Evolutionary conservation across 2,113 vertebrate genomes (phyloP).

Genomic region (Tricholaema leucomelas): DNA sequence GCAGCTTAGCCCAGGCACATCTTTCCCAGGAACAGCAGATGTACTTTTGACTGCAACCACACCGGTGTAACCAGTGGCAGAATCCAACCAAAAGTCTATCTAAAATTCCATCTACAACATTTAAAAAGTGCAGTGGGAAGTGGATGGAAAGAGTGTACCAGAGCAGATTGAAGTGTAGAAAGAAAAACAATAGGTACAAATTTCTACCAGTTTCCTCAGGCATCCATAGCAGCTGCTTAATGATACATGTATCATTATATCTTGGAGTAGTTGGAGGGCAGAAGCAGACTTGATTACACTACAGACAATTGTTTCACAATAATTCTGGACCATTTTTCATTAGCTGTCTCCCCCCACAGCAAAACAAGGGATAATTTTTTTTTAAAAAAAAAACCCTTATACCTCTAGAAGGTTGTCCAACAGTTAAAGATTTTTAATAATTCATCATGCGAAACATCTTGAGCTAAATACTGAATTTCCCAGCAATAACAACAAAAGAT

Average conservation of each 20-base stretch:
- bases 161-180: constrained; percentile 64
- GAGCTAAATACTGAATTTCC: constrained; percentile 76
- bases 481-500: constrained; percentile 75
- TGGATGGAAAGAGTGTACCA: constrained; percentile 59
- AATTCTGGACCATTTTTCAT: constrained; percentile 87
- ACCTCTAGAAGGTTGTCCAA: constrained; percentile 77
- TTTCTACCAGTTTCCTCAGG: constrained; percentile 82
- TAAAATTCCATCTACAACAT: neutral
- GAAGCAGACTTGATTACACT: constrained; percentile 90
- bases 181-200: constrained; percentile 85
- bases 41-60: neutral
- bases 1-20: neutral
- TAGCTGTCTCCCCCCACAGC: constrained; percentile 84
- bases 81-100: neutral
- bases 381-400: constrained; percentile 47
- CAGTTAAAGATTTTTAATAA: constrained; percentile 86
- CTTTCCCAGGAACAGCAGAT: neutral
- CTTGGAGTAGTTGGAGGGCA: constrained; percentile 86
- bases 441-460: constrained; percentile 82
- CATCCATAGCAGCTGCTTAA: constrained; percentile 87
- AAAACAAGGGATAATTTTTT: constrained; percentile 82
- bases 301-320: constrained; percentile 90
- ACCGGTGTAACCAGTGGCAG: neutral
- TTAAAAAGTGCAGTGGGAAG: constrained; percentile 62
- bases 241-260: constrained; percentile 90